Evolutionary conservation across 2,113 vertebrate genomes (phyloP), one percentile per base, ranked within the genome.

Genomic region (Chaetura pelagica): DNA sequence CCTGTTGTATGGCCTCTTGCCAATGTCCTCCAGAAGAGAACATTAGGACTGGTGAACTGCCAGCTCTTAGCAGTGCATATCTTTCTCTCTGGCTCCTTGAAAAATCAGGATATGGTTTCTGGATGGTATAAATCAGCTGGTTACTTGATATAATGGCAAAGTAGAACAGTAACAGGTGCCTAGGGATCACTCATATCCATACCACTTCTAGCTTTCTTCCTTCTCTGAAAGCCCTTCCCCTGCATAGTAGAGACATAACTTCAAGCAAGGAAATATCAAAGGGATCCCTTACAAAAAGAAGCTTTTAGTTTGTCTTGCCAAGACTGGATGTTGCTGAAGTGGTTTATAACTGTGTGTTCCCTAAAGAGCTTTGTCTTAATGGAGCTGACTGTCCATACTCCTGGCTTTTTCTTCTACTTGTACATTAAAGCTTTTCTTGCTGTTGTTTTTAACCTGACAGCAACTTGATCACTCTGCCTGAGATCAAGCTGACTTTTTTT

Each of bases 71-170:
- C 2, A 0, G 34, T 87, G 67, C 64, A 6, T 86, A 67, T 93
- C 77, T 95, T 66, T 93, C 46, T 78, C 61, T 52, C 64, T 62
- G 57, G 48, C 73, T 84, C 82, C 62, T 87, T 94, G 84, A 91
- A 76, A 89, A 92, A 87, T 54, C 54, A 54, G 80, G 94, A 46
- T 94, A 63, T 87, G 82, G 93, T 84, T 94, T 88, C 94, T 93
- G 68, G 84, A 64, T 86, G 86, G 51, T 81, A 86, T 97, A 97
- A 93, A 96, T 97, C 93, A 93, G 40, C 79, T 14, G 54, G 76
- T 91, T 78, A 82, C 57, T 91, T 68, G 87, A 91, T 88, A 64
- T 75, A 82, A 86, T 57, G 42, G 74, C 62, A 40, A 44, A 94
- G 52, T 94, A 79, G 69, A 87, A 67, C 1, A 7, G 46, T 76